Conservation (phyloP, 2,888 invertebrate genomes). For the Caenorhabditis japonica region DNA sequence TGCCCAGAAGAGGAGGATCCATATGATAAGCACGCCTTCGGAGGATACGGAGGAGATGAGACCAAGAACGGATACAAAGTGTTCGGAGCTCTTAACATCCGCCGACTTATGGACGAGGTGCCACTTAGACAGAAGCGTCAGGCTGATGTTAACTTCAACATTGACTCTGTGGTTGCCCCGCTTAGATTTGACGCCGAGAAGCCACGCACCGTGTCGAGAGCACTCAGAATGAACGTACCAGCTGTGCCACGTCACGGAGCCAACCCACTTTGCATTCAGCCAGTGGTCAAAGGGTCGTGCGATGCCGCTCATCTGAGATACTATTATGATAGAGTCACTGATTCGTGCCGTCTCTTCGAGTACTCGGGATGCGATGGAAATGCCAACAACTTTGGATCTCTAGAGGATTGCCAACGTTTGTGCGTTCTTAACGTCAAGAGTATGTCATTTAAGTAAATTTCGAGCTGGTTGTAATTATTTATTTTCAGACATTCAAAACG, state of each 20-base stretch:
- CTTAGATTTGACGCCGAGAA: constrained; percentile 71
- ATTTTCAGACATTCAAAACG: constrained; percentile 43
- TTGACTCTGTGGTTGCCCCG: constrained; percentile 70
- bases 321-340: constrained; percentile 72
- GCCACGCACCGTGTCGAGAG: constrained; percentile 57
- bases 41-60: constrained; percentile 75
- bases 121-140: constrained; percentile 57
- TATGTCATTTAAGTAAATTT: constrained; percentile 7
- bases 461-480: background rate
- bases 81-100: constrained; percentile 68
- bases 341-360: constrained; percentile 76
- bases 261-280: constrained; percentile 65
- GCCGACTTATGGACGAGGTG: constrained; percentile 62
- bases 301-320: constrained; percentile 72
- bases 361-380: constrained; percentile 76
- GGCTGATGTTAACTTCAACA: constrained; percentile 60
- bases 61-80: constrained; percentile 73
- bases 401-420: constrained; percentile 69
- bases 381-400: constrained; percentile 75
- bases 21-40: constrained; percentile 74
- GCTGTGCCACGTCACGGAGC: constrained; percentile 56
- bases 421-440: constrained; percentile 63
- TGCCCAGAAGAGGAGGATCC: constrained; percentile 76
- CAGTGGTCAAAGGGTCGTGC: constrained; percentile 69
- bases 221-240: constrained; percentile 53